Evolutionary conservation across 35 echinoderm and acorn worm genomes (phyloP).

Genomic region (Ophiothrix spiculata): DNA sequence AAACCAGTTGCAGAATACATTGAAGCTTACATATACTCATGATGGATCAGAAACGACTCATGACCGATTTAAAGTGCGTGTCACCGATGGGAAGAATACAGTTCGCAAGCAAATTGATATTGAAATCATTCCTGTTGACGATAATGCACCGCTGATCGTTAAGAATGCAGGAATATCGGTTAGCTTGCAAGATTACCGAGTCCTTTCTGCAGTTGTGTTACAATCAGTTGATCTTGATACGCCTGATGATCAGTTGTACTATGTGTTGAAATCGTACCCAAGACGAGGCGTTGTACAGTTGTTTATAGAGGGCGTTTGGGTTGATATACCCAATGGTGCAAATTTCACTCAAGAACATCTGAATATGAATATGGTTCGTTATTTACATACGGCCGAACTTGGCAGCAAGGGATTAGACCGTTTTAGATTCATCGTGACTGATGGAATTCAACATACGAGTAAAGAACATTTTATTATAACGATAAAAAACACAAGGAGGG

Average conservation of each 20-base stretch:
- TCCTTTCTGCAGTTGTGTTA: slow-evolving; percentile 73
- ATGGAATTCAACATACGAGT: slow-evolving; percentile 65
- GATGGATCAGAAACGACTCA: slow-evolving; percentile 71
- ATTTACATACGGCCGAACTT: slow-evolving; percentile 57
- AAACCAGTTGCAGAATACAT: slow-evolving; percentile 75
- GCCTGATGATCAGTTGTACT: slow-evolving; percentile 44
- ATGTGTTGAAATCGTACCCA: slow-evolving; percentile 37
- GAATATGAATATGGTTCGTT: slow-evolving; percentile 83
- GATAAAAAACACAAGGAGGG: slow-evolving; percentile 72
- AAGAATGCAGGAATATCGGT: slow-evolving; percentile 83
- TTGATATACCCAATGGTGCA: slow-evolving; percentile 26
- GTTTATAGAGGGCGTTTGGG: neutral
- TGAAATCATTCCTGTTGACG: slow-evolving; percentile 79
- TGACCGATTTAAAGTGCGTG: slow-evolving; percentile 71
- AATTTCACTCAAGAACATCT: slow-evolving; percentile 91
- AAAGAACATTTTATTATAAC: slow-evolving; percentile 81
- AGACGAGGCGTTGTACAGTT: slow-evolving; percentile 60
- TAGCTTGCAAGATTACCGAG: slow-evolving; percentile 55
- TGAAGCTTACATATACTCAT: slow-evolving; percentile 67
- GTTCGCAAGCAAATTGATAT: slow-evolving; percentile 57
- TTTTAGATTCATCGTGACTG: slow-evolving; percentile 72
- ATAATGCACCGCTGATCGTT: slow-evolving; percentile 71
- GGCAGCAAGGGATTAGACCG: slow-evolving; percentile 89
- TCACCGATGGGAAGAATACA: slow-evolving; percentile 82
- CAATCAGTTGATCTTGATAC: slow-evolving; percentile 72